Percentiles rank a stretch among this genome's conserved stretches.
Conservation (phyloP, 2,888 invertebrate genomes). For the Tachystola acroxantha region DNA sequence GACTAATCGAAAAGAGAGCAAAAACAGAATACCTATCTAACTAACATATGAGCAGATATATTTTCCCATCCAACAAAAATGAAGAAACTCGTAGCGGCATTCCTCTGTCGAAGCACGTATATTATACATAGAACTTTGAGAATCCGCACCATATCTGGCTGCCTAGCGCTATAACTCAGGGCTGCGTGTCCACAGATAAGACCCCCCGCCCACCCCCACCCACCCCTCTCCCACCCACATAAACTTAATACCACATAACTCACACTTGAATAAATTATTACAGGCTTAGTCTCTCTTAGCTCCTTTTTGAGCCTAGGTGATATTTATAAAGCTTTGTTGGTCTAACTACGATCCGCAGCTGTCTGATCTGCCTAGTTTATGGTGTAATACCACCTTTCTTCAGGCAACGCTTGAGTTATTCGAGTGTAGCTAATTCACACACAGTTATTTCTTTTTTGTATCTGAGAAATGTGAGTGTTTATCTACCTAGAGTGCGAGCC, state of each 20-base stretch:
- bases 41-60: neutral
- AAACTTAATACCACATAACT: conserved; percentile 67
- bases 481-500: no score
- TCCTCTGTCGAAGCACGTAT: no score
- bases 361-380: conserved; percentile 2
- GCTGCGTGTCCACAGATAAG: conserved; percentile 40
- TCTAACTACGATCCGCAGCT: conserved; percentile 2
- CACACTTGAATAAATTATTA: conserved; percentile 65
- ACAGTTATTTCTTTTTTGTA: no score
- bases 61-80: neutral
- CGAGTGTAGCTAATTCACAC: no score
- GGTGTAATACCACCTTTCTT: no score
- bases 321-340: conserved; percentile 26
- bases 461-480: no score
- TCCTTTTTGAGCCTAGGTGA: conserved; percentile 48
- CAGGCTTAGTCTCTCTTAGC: conserved; percentile 56
- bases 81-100: neutral
- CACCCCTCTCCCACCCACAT: conserved; percentile 47
- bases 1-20: no score
- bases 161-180: conserved; percentile 21
- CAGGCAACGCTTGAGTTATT: no score
- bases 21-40: neutral
- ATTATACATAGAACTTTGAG: conserved; percentile 4
- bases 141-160: conserved; percentile 14
- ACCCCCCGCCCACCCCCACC: conserved; percentile 24